Percentiles rank a stretch among this genome's conserved stretches.
phyloP scores from a whole-genome alignment of 2,113 vertebrate genomes.

The Hippocampus guttulatus region DNA sequence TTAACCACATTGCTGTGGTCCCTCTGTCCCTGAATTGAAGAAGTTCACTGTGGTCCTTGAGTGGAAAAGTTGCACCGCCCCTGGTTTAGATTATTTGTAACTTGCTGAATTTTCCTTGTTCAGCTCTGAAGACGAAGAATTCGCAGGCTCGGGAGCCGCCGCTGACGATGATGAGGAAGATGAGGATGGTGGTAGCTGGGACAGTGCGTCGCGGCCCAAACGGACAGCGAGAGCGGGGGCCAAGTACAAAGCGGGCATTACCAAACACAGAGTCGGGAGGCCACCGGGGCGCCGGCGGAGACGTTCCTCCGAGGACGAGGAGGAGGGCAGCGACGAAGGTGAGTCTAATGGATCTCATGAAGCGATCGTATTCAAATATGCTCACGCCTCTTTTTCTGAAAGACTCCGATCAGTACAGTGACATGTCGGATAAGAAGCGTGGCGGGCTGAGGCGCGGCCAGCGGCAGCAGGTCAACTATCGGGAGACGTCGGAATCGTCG shows the following conservation, averaged over 20 bases:
- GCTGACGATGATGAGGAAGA: conserved; percentile 84
- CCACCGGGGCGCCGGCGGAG: conserved; percentile 61
- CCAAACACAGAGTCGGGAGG: conserved; percentile 74
- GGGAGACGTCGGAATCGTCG: conserved; percentile 89
- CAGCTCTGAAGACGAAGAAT: conserved; percentile 89
- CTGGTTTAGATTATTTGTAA: not conserved
- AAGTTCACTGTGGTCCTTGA: too few species aligned
- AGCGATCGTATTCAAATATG: too few species aligned
- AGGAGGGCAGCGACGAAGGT: conserved; percentile 68
- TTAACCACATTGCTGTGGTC: too few species aligned
- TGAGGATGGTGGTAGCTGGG: conserved; percentile 74
- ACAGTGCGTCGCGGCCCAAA: conserved; percentile 71
- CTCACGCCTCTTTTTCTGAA: not conserved
- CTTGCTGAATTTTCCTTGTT: not conserved
- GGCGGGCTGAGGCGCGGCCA: conserved; percentile 87
- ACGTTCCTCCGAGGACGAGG: conserved; percentile 61
- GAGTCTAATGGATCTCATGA: conserved; percentile 1
- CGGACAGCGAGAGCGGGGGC: conserved; percentile 17
- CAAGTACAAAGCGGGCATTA: conserved; percentile 47
- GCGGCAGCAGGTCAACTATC: conserved; percentile 91
- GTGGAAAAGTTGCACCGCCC: too few species aligned
- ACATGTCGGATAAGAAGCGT: conserved; percentile 82
- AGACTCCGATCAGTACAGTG: conserved; percentile 85
- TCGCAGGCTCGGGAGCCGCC: conserved; percentile 83
- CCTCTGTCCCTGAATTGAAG: too few species aligned